Percentiles rank a stretch among this genome's conserved stretches.
Evolutionary conservation across 2,113 vertebrate genomes (phyloP).

Genomic region (Morphnarchus princeps): DNA sequence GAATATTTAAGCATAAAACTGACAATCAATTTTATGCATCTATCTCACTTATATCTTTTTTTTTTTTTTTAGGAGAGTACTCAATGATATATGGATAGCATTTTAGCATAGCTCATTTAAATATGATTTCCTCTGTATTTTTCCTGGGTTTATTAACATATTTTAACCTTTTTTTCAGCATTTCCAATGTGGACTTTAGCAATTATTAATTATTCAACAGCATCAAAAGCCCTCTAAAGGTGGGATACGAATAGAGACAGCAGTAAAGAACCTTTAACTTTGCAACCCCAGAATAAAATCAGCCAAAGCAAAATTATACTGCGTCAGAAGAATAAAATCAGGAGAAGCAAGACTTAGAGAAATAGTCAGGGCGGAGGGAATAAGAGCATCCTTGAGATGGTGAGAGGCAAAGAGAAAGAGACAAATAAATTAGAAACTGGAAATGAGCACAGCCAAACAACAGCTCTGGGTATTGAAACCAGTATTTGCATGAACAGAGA

Average conservation of each 20-base stretch:
- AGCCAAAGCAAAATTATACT: background rate
- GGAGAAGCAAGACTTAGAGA: background rate
- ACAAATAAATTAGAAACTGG: background rate
- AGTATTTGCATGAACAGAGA: background rate
- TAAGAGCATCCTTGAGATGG: background rate
- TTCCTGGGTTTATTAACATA: conserved; percentile 40
- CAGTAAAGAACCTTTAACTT: background rate
- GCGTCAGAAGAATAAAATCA: background rate
- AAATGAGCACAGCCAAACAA: background rate
- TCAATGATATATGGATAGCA: background rate
- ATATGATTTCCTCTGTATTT: background rate
- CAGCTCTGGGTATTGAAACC: background rate
- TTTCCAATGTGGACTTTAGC: conserved; percentile 30
- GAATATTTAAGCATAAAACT: conserved; percentile 10
- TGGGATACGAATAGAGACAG: background rate
- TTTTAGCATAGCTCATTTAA: conserved; percentile 12
- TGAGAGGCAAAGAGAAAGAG: background rate
- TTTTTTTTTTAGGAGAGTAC: background rate
- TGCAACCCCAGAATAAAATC: background rate
- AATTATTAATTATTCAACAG: conserved; percentile 48
- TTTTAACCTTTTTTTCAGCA: conserved; percentile 54
- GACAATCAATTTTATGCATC: background rate
- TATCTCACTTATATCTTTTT: background rate
- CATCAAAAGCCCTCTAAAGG: background rate
- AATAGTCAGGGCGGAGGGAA: background rate